These are phyloP conservation scores for Steinernema hermaphroditum DNA, from an alignment of 2,888 invertebrate genomes.

Conservation along the genomic window DNA sequence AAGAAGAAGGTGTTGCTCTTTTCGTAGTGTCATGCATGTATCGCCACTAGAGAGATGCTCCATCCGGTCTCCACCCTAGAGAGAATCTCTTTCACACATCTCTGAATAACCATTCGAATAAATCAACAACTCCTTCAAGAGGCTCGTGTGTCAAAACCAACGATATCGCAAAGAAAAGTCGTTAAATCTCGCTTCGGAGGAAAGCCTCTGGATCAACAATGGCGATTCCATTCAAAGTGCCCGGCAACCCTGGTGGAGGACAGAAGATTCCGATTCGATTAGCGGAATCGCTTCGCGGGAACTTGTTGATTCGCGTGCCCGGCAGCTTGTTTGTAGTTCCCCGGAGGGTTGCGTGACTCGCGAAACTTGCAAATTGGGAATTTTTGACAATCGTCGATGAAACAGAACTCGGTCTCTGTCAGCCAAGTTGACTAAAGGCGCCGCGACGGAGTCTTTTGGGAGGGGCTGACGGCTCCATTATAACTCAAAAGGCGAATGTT, in stretches of 20 bases:
- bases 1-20: too few relatives aligned
- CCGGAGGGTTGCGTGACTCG: conserved; percentile 29
- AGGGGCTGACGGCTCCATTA: conserved; percentile 17
- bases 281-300: conserved; percentile 5
- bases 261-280: conserved; percentile 15
- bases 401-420: too few relatives aligned
- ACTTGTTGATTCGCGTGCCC: conserved; percentile 29
- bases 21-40: too few relatives aligned
- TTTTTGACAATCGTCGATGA: conserved; percentile 17
- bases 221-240: not conserved
- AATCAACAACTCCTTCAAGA: not conserved
- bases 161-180: not conserved
- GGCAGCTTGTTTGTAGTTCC: conserved; percentile 21
- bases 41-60: too few relatives aligned
- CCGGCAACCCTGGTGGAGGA: not conserved
- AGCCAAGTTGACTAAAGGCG: too few relatives aligned
- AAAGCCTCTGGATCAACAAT: not conserved
- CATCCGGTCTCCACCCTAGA: too few relatives aligned
- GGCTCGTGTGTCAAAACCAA: not conserved
- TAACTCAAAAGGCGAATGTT: conserved; percentile 26
- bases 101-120: too few relatives aligned
- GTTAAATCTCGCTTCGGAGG: conserved; percentile 10
- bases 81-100: too few relatives aligned
- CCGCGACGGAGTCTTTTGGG: too few relatives aligned
- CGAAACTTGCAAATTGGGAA: conserved; percentile 21